Conservation (phyloP, 2,113 vertebrate genomes). For the Gallinago jamesoni region DNA sequence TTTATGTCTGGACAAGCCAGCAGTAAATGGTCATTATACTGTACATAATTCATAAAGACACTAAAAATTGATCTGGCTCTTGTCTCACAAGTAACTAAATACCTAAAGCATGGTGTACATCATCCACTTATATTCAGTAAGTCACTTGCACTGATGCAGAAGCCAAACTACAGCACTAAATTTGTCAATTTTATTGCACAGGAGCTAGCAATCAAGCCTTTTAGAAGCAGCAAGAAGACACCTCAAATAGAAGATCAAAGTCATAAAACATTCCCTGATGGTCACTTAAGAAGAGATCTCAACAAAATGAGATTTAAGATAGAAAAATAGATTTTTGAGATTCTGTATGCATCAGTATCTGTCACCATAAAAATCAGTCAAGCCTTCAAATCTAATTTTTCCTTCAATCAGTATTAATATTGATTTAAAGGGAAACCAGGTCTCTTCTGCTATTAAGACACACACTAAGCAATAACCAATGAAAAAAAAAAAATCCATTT, state of each 20-base stretch:
- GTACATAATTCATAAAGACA: slow-evolving; percentile 1
- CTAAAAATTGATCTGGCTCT: slow-evolving; percentile 9
- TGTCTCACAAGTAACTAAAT: background rate
- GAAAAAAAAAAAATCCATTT: background rate
- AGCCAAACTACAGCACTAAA: background rate
- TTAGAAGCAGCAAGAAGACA: background rate
- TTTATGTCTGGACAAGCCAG: background rate
- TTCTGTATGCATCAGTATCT: background rate
- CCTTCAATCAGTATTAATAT: background rate
- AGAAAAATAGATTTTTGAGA: background rate
- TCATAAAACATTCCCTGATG: background rate
- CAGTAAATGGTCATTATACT: background rate
- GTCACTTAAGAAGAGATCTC: background rate
- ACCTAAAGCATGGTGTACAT: background rate
- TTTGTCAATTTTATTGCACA: background rate
- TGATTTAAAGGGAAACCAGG: background rate
- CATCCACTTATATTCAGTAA: background rate
- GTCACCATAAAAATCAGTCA: background rate
- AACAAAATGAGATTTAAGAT: background rate
- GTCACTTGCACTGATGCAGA: background rate
- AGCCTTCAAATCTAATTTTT: background rate
- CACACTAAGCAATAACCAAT: background rate
- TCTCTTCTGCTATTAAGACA: background rate
- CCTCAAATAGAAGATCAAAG: background rate
- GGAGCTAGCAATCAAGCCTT: background rate